These are phyloP conservation scores for Clupea harengus DNA, from an alignment of 2,113 vertebrate species.

Conservation along the genomic window DNA sequence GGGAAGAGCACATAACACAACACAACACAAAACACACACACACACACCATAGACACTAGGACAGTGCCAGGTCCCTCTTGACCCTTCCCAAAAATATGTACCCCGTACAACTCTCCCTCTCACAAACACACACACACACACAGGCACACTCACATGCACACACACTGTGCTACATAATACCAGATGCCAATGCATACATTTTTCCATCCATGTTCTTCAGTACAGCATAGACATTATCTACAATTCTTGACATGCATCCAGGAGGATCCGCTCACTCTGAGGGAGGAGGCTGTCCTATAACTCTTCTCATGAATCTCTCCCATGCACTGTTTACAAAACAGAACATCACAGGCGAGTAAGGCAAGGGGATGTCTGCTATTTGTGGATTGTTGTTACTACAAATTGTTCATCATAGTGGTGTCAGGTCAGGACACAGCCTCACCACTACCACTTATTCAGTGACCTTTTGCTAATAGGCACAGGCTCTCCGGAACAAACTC, in stretches of 20 bases:
- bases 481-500: not conserved
- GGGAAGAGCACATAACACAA: constrained; percentile 57
- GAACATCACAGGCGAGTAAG: constrained; percentile 50
- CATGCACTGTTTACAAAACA: constrained; percentile 12
- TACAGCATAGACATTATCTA: not conserved
- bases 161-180: not conserved
- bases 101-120: not conserved
- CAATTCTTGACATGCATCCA: not conserved
- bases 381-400: constrained; percentile 71
- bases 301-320: not conserved
- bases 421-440: constrained; percentile 53
- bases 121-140: not conserved
- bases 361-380: constrained; percentile 70
- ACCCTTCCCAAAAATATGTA: not conserved
- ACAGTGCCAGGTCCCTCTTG: not conserved
- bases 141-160: not conserved
- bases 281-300: not conserved
- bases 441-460: constrained; percentile 50
- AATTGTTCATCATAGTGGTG: constrained; percentile 63
- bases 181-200: not conserved
- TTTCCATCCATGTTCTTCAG: not conserved
- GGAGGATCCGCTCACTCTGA: not conserved
- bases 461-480: constrained; percentile 43
- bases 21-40: constrained; percentile 54
- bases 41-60: not conserved